Conservation (phyloP, 2,888 invertebrate species). For the Acleris sparsana region DNA sequence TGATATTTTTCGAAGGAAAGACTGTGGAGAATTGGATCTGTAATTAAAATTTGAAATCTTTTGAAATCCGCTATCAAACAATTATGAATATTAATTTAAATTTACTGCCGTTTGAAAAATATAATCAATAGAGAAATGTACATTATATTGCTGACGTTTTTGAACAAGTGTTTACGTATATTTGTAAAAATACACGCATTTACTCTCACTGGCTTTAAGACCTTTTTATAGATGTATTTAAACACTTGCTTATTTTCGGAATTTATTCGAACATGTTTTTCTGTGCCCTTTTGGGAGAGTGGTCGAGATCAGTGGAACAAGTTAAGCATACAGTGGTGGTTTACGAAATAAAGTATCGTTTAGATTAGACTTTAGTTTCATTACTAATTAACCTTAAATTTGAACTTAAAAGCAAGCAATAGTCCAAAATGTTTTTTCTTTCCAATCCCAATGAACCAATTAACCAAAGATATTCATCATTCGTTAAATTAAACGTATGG, state of each 20-base stretch:
- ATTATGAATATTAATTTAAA: constrained; percentile 38
- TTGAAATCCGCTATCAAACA: background rate
- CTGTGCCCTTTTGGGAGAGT: too few species aligned
- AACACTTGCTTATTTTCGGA: constrained; percentile 48
- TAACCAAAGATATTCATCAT: too few species aligned
- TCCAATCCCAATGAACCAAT: too few species aligned
- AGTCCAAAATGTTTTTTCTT: too few species aligned
- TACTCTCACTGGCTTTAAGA: constrained; percentile 68
- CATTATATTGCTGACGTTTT: constrained; percentile 58
- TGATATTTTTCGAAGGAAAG: too few species aligned
- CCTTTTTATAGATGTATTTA: constrained; percentile 53
- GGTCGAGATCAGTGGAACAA: constrained; percentile 34
- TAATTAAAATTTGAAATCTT: too few species aligned
- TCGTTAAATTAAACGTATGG: too few species aligned
- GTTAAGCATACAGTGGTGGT: constrained; percentile 63
- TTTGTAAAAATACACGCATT: constrained; percentile 58
- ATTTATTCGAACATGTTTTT: too few species aligned
- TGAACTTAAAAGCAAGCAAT: too few species aligned
- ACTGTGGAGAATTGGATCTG: too few species aligned
- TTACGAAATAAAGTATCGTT: constrained; percentile 69
- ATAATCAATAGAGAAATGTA: constrained; percentile 45
- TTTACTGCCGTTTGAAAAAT: constrained; percentile 46
- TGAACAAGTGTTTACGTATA: constrained; percentile 46
- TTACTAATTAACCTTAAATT: background rate
- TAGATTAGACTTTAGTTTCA: constrained; percentile 53